These are phyloP conservation scores for Epinephelus cyanopodus DNA, from an alignment of 2,113 vertebrate species.

Conservation along the genomic window DNA sequence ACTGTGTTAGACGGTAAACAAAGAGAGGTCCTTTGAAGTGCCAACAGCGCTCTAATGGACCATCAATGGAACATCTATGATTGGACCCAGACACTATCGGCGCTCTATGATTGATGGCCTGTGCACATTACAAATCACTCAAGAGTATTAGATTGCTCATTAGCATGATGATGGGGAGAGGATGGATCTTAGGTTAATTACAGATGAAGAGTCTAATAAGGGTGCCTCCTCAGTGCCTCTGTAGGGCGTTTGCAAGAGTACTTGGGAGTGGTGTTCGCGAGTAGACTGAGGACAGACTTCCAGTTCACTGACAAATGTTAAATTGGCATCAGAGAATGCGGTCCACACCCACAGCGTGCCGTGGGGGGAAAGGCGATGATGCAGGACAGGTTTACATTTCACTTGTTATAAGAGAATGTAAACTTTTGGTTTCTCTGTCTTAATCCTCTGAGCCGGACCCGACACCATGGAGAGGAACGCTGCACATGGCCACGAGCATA, in stretches of 20 bases:
- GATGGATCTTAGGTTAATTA: slow-evolving; percentile 71
- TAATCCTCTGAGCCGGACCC: slow-evolving; percentile 26
- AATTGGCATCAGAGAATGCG: background rate
- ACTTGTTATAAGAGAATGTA: slow-evolving; percentile 15
- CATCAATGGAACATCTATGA: slow-evolving; percentile 3
- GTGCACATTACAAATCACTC: slow-evolving; percentile 60
- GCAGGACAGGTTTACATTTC: slow-evolving; percentile 30
- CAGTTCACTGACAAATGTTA: slow-evolving; percentile 24
- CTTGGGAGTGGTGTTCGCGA: slow-evolving; percentile 43
- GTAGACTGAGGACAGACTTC: slow-evolving; percentile 32
- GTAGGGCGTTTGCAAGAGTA: slow-evolving; percentile 46
- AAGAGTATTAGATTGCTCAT: slow-evolving; percentile 67
- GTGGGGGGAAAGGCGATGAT: slow-evolving; percentile 11
- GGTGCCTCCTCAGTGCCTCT: slow-evolving; percentile 48
- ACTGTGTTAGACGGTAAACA: background rate
- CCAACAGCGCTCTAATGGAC: background rate
- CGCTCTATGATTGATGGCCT: slow-evolving; percentile 58
- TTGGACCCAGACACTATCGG: background rate
- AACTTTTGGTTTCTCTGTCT: slow-evolving; percentile 39
- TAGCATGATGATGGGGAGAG: slow-evolving; percentile 61
- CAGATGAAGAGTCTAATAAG: slow-evolving; percentile 60
- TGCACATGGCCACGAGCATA: slow-evolving; percentile 10
- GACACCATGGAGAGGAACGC: slow-evolving; percentile 6
- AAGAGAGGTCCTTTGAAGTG: background rate
- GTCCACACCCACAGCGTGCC: background rate